A percentile compares a stretch with the other conserved stretches of the same genome.
phyloP scores from a whole-genome alignment of 2,113 vertebrate species.

The Scytalopus superciliaris region DNA sequence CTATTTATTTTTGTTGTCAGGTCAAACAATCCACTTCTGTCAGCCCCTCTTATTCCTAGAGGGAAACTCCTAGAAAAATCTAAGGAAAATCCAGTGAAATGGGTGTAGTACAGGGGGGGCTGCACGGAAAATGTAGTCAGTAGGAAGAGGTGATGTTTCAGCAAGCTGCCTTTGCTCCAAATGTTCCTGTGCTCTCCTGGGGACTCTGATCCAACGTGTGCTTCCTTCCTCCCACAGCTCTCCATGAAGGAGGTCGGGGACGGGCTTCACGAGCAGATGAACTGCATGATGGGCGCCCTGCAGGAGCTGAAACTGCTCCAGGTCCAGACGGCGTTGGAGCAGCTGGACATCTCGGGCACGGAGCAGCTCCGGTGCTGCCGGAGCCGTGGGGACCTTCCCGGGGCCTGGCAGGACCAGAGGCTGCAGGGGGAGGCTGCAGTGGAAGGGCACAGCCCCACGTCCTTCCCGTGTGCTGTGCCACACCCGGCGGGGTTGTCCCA shows the following conservation, averaged over 20 bases:
- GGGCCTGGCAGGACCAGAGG: not conserved
- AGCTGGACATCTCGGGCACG: constrained; percentile 84
- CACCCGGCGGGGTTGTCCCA: rapidly evolving
- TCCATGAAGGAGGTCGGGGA: constrained; percentile 97
- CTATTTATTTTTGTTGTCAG: constrained; percentile 29
- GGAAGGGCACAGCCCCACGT: not conserved
- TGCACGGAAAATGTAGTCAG: rapidly evolving
- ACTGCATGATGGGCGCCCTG: constrained; percentile 95
- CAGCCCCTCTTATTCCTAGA: not conserved
- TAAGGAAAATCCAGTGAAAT: rapidly evolving
- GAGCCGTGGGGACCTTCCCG: not conserved
- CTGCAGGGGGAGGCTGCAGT: not conserved
- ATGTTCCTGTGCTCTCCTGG: not conserved
- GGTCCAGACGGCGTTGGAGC: constrained; percentile 90
- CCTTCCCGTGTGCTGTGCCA: not conserved
- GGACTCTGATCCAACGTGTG: not conserved
- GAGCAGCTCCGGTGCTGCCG: constrained; percentile 34
- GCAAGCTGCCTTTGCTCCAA: not conserved
- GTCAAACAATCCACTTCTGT: not conserved
- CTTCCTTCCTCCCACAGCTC: constrained; percentile 30
- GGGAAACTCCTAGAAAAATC: not conserved
- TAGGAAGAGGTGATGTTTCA: not conserved
- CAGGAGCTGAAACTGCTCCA: constrained; percentile 97
- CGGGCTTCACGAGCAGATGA: constrained; percentile 96
- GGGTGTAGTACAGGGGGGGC: not conserved